These are phyloP conservation scores for Hemicentrotus pulcherrimus DNA, from an alignment of 35 echinoderm and acorn worm genomes.

Conservation along the genomic window DNA sequence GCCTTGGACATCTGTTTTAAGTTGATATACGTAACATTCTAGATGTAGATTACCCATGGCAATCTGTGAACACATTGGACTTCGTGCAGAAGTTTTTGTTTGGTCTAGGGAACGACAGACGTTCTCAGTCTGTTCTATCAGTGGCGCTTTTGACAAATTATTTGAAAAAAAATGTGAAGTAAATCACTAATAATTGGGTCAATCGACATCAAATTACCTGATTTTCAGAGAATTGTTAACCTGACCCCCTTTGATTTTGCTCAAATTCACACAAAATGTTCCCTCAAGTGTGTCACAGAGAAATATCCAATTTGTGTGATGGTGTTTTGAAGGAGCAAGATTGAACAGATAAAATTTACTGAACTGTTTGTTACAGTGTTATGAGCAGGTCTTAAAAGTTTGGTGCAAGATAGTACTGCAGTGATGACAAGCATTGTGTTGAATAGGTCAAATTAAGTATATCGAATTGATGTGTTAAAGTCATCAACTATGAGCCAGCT, in stretches of 20 bases:
- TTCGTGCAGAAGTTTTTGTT: not conserved
- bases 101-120: constrained; percentile 9
- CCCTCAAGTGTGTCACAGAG: constrained; percentile 7
- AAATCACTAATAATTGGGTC: not conserved
- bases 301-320: too few relatives aligned
- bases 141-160: not conserved
- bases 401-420: too few relatives aligned
- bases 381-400: too few relatives aligned
- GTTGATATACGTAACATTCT: constrained; percentile 51
- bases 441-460: too few relatives aligned
- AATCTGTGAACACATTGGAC: constrained; percentile 29
- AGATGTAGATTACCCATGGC: constrained; percentile 56
- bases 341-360: constrained; percentile 23
- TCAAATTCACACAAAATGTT: too few relatives aligned
- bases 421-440: too few relatives aligned
- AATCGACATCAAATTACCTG: not conserved
- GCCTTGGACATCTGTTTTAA: constrained; percentile 55
- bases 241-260: constrained; percentile 12
- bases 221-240: constrained; percentile 32
- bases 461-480: too few relatives aligned
- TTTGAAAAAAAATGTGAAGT: constrained; percentile 5
- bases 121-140: not conserved
- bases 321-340: too few relatives aligned
- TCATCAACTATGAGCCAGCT: too few relatives aligned
- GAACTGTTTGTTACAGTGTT: not conserved